Conservation (phyloP, 92 coral and sea anemone genomes). For the Virgularia gustaviana region DNA sequence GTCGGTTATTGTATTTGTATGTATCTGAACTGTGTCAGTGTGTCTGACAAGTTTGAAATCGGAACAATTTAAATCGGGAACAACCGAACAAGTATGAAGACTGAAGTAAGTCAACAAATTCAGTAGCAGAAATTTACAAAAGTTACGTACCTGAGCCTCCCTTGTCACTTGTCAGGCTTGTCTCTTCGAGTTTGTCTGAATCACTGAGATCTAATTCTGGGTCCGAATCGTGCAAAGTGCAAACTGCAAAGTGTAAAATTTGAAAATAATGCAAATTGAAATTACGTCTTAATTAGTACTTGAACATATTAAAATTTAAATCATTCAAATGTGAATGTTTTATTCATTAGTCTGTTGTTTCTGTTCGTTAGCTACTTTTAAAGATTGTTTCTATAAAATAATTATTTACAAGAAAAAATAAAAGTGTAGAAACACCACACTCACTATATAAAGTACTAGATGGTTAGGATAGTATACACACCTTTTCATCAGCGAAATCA, state of each 20-base stretch:
- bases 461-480: background rate
- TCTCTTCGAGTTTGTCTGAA: too few relatives aligned
- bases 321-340: background rate
- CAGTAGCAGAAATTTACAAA: too few relatives aligned
- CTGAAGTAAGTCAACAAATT: too few relatives aligned
- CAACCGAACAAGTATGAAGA: too few relatives aligned
- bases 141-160: too few relatives aligned
- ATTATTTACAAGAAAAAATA: conserved; percentile 6
- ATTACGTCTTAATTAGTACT: background rate
- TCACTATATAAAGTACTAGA: conserved; percentile 5
- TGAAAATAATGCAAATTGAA: background rate
- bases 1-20: too few relatives aligned
- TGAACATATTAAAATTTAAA: background rate
- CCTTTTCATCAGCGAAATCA: conserved; percentile 9
- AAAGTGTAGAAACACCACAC: background rate
- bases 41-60: too few relatives aligned
- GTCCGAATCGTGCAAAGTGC: conserved; percentile 4
- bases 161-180: too few relatives aligned
- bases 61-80: too few relatives aligned
- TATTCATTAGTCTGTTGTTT: background rate
- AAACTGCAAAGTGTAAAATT: background rate
- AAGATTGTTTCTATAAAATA: background rate
- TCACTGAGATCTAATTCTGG: too few relatives aligned
- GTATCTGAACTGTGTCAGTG: too few relatives aligned
- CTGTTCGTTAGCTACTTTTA: background rate